Evolutionary conservation across 2,888 invertebrate genomes (phyloP).

Genomic region (Encarsia formosa): DNA sequence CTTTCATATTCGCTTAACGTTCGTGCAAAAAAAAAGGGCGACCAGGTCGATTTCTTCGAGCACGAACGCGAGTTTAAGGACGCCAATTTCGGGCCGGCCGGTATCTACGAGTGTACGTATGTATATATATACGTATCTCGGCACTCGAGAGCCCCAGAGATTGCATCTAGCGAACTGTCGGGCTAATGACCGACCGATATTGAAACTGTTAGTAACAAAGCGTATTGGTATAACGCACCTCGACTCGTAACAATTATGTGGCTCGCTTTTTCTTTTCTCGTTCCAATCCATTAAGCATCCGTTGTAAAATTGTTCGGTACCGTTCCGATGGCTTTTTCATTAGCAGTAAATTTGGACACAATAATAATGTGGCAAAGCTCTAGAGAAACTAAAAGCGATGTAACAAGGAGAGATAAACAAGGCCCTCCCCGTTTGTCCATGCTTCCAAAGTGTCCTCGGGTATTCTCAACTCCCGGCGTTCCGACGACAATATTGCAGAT

Average conservation of each 20-base stretch:
- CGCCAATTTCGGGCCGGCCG: neutral
- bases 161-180: constrained; percentile 36
- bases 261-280: neutral
- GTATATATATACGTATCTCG: constrained; percentile 2
- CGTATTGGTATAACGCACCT: constrained; percentile 20
- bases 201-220: constrained; percentile 33
- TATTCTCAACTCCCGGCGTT: no score
- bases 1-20: neutral
- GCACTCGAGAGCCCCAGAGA: constrained; percentile 24
- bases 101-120: neutral
- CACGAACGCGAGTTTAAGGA: neutral
- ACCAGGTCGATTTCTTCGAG: constrained; percentile 10
- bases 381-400: no score
- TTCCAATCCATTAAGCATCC: no score
- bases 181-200: constrained; percentile 37
- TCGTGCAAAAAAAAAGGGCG: neutral
- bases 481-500: constrained; percentile 8
- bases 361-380: no score
- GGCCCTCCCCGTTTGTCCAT: neutral
- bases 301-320: neutral
- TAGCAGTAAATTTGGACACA: no score
- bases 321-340: no score
- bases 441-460: no score
- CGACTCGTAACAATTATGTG: constrained; percentile 21
- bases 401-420: no score